Percentiles rank a stretch among this genome's conserved stretches.
These are phyloP conservation scores for Acanthaster planci DNA, from an alignment of 35 echinoderm and acorn worm species.

Conservation along the genomic window DNA sequence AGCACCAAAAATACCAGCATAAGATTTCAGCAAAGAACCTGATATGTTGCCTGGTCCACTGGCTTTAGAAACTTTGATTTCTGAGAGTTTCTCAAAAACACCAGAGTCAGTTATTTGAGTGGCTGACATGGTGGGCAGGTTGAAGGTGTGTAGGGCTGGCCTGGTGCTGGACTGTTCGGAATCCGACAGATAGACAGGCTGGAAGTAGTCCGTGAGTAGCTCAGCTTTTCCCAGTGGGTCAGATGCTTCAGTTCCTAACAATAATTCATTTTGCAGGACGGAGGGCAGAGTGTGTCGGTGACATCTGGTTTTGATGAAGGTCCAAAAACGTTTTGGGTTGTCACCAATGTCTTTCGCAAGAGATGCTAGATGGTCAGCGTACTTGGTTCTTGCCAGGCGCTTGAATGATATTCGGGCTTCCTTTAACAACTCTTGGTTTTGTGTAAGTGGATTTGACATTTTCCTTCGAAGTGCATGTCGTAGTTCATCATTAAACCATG, in stretches of 20 bases:
- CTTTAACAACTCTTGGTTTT: neutral
- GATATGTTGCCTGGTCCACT: neutral
- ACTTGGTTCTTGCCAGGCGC: neutral
- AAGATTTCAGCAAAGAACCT: no score
- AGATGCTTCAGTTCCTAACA: neutral
- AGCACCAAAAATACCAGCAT: no score
- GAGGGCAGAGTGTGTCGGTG: neutral
- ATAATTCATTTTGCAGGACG: neutral
- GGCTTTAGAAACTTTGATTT: neutral
- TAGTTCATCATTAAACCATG: no score
- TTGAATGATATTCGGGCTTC: neutral
- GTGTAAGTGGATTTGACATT: neutral
- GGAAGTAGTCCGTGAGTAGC: neutral
- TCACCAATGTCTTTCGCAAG: neutral
- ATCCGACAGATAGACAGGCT: neutral
- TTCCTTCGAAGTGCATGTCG: no score
- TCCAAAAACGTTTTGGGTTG: neutral
- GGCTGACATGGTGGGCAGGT: neutral
- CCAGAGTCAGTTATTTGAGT: neutral
- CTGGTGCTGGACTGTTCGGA: neutral
- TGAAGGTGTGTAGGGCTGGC: neutral
- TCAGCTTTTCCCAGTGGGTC: neutral
- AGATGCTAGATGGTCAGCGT: neutral
- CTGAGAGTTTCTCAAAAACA: neutral
- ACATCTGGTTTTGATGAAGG: neutral